These are phyloP conservation scores for Folsomia candida DNA, from an alignment of 2,888 invertebrate genomes.

Conservation along the genomic window DNA sequence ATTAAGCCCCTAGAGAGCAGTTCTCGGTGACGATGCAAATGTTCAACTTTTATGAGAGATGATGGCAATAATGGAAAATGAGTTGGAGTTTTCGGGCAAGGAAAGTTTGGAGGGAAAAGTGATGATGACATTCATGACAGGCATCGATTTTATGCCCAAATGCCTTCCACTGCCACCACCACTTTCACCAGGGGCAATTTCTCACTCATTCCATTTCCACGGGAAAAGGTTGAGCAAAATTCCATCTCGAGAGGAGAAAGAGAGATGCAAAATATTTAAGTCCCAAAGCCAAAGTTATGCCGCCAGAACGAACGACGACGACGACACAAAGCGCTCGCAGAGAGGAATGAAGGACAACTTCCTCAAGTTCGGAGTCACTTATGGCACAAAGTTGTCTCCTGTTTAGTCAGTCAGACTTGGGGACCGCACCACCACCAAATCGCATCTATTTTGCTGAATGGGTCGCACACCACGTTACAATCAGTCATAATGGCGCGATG, in stretches of 20 bases:
- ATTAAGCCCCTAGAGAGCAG: background rate
- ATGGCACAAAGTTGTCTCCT: background rate
- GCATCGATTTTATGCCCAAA: conserved; percentile 17
- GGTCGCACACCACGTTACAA: too few relatives aligned
- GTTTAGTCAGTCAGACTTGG: too few relatives aligned
- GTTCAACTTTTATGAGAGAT: background rate
- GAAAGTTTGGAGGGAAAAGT: background rate
- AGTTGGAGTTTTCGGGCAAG: background rate
- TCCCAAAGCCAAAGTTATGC: background rate
- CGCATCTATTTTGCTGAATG: too few relatives aligned
- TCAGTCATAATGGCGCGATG: too few relatives aligned
- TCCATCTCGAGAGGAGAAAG: too few relatives aligned
- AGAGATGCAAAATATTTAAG: background rate
- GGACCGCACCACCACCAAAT: too few relatives aligned
- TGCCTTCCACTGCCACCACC: background rate
- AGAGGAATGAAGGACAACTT: background rate
- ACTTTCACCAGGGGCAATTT: background rate
- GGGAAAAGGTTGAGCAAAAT: background rate
- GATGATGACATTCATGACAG: conserved; percentile 17
- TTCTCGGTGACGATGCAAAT: background rate
- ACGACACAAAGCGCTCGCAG: background rate
- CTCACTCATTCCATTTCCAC: background rate
- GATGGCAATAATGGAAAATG: conserved; percentile 6
- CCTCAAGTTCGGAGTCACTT: background rate
- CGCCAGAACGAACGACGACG: too few relatives aligned